Evolutionary conservation across 2,888 invertebrate species (phyloP).

Genomic region (Liopterus haemorrhoidalis): DNA sequence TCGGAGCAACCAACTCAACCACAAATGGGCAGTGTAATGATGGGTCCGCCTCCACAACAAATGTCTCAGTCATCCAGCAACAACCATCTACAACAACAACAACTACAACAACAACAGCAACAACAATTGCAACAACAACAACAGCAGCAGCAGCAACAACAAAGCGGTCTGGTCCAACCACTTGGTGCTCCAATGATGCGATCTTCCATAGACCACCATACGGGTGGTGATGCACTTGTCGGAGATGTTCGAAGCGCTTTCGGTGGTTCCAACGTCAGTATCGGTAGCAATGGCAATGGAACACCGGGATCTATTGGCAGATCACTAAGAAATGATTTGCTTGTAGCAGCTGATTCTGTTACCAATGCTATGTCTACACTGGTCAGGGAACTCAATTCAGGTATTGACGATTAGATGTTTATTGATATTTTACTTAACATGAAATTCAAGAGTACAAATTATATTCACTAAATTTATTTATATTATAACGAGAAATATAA

Average conservation of each 20-base stretch:
- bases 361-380: constrained; percentile 97
- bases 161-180: constrained; percentile 34
- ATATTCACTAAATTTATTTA: no score
- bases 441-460: no score
- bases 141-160: constrained; percentile 33
- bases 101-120: constrained; percentile 37
- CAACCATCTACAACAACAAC: constrained; percentile 36
- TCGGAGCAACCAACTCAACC: constrained; percentile 39
- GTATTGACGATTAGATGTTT: constrained; percentile 55
- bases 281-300: constrained; percentile 41
- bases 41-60: constrained; percentile 39
- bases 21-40: constrained; percentile 30
- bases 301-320: constrained; percentile 49
- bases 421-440: no score
- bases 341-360: constrained; percentile 94
- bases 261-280: constrained; percentile 37
- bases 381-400: constrained; percentile 92
- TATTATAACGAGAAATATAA: no score
- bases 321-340: constrained; percentile 75
- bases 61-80: constrained; percentile 32
- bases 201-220: constrained; percentile 29
- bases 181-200: constrained; percentile 22
- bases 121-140: constrained; percentile 22
- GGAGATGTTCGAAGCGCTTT: constrained; percentile 55
- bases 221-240: constrained; percentile 48